Conservation (phyloP, 1,140 invertebrate species). For the fruit fly (Drosophila melanogaster) region Release_6_plus_ISO1_MT NT_033777.3:31277001-31277500, state of each 20-base stretch:
- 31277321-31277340: slow-evolving; percentile 58
- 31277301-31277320: slow-evolving; percentile 64
- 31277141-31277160: slow-evolving; percentile 47
- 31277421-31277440: slow-evolving; percentile 22
- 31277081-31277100: slow-evolving; percentile 56
- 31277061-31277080: slow-evolving; percentile 59
- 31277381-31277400: slow-evolving; percentile 6
- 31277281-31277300: slow-evolving; percentile 13
- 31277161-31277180: slow-evolving; percentile 76
- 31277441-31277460: slow-evolving; percentile 55
- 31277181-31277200: slow-evolving; percentile 81
- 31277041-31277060: slow-evolving; percentile 20
- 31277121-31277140: slow-evolving; percentile 82
- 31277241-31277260: too few relatives aligned
- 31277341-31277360: slow-evolving; percentile 72
- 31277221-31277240: slow-evolving; percentile 58
- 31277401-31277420: slow-evolving; percentile 9
- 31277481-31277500: slow-evolving; percentile 74
- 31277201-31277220: slow-evolving; percentile 82
- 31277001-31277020: slow-evolving; percentile 25
- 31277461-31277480: slow-evolving; percentile 71
- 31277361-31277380: slow-evolving; percentile 51
- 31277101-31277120: slow-evolving; percentile 84
- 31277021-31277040: slow-evolving; percentile 57
- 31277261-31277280: neutral